A percentile compares a stretch with the other conserved stretches of the same genome.
phyloP scores from a whole-genome alignment of 2,797 vertebrate genomes.

The Coendou prehensilis region DNA sequence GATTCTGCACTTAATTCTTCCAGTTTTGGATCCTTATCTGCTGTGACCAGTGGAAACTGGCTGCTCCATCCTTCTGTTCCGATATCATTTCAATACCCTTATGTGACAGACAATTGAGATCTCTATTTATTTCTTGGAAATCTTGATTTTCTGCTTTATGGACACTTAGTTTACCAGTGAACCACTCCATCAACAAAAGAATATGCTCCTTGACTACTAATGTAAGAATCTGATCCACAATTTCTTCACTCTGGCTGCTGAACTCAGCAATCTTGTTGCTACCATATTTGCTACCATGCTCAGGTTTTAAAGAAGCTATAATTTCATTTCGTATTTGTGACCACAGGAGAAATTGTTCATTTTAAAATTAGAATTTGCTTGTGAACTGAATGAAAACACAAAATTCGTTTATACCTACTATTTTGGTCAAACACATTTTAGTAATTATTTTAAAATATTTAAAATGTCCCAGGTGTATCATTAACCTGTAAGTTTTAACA shows the following conservation, averaged over 20 bases:
- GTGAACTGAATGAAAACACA: constrained; percentile 43
- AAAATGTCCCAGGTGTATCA: constrained; percentile 15
- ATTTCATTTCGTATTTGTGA: constrained; percentile 55
- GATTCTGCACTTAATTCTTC: constrained; percentile 1
- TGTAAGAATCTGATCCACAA: background rate
- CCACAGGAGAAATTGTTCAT: constrained; percentile 1
- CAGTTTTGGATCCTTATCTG: constrained; percentile 45
- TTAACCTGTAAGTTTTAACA: constrained; percentile 46
- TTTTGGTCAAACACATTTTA: constrained; percentile 53
- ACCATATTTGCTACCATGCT: background rate
- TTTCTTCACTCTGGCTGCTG: constrained; percentile 26
- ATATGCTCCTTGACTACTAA: background rate
- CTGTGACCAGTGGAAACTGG: background rate
- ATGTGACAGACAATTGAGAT: background rate
- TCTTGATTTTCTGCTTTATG: constrained; percentile 56
- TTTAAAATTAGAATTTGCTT: constrained; percentile 45
- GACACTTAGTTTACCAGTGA: constrained; percentile 11
- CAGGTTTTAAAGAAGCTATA: constrained; percentile 40
- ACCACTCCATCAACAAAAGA: constrained; percentile 25
- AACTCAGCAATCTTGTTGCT: constrained; percentile 32
- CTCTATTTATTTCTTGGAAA: constrained; percentile 59
- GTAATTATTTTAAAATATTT: constrained; percentile 60
- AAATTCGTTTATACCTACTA: background rate
- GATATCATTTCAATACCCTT: constrained; percentile 50
- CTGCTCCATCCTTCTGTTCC: background rate